Percentiles rank a stretch among this genome's conserved stretches.
These are phyloP conservation scores for Amphipyra tragopoginis DNA, from an alignment of 2,888 invertebrate species.

Conservation along the genomic window DNA sequence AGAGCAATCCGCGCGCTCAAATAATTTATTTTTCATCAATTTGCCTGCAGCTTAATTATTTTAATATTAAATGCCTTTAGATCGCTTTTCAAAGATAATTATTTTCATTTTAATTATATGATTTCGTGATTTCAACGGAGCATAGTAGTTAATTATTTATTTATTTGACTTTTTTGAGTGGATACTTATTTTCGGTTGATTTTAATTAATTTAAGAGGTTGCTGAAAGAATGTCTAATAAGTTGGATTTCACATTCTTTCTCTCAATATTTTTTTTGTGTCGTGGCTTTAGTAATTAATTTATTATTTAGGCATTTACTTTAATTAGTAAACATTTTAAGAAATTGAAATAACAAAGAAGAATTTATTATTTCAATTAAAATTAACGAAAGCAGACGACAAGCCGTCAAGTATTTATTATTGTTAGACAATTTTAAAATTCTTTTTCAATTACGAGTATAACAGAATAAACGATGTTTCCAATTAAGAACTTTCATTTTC, in stretches of 20 bases:
- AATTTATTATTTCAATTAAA: too few relatives aligned
- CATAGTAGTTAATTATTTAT: constrained; percentile 12
- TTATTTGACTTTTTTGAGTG: constrained; percentile 24
- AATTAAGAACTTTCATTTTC: constrained; percentile 25
- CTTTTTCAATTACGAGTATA: neutral
- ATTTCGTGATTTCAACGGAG: constrained; percentile 20
- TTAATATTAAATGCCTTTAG: constrained; percentile 43
- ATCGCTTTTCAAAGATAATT: constrained; percentile 34
- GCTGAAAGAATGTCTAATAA: too few relatives aligned
- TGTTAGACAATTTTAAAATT: too few relatives aligned
- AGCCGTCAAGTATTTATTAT: too few relatives aligned
- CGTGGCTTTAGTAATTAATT: too few relatives aligned
- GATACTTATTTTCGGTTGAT: constrained; percentile 8
- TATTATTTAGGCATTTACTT: too few relatives aligned
- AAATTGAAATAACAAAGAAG: too few relatives aligned
- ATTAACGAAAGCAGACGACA: too few relatives aligned
- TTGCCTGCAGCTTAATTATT: constrained; percentile 41
- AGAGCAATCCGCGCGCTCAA: constrained; percentile 39
- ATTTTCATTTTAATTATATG: constrained; percentile 34
- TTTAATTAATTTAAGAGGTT: constrained; percentile 1
- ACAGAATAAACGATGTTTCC: neutral
- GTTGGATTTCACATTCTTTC: too few relatives aligned
- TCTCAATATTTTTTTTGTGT: too few relatives aligned
- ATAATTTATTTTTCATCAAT: constrained; percentile 50
- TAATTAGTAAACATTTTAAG: too few relatives aligned